Percentiles rank a stretch among this genome's conserved stretches.
phyloP scores from a whole-genome alignment of 2,888 invertebrate genomes.

The Ryuthela nishihirai region DNA sequence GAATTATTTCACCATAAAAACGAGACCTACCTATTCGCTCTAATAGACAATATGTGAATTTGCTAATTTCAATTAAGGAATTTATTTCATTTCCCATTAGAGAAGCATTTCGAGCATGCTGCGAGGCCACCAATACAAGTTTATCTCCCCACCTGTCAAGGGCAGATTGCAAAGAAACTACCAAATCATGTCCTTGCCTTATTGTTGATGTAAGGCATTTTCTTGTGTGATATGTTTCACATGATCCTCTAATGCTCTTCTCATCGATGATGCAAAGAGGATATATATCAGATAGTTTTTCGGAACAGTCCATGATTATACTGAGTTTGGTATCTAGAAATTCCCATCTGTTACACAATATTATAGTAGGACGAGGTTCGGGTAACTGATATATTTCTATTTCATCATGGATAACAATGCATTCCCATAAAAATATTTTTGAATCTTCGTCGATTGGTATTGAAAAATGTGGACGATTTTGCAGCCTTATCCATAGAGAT shows the following conservation, averaged over 20 bases:
- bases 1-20: conserved; percentile 65
- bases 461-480: conserved; percentile 51
- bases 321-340: conserved; percentile 31
- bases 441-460: conserved; percentile 56
- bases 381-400: conserved; percentile 62
- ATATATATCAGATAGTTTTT: conserved; percentile 60
- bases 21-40: conserved; percentile 68
- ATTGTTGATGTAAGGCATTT: conserved; percentile 55
- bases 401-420: conserved; percentile 53
- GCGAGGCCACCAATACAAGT: conserved; percentile 68
- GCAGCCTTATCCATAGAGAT: conserved; percentile 65
- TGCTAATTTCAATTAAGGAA: conserved; percentile 55
- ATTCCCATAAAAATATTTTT: conserved; percentile 62
- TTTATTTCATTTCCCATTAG: conserved; percentile 55
- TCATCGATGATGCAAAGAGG: conserved; percentile 59
- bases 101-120: conserved; percentile 58
- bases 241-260: conserved; percentile 62
- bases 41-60: conserved; percentile 64
- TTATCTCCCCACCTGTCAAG: conserved; percentile 58
- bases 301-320: conserved; percentile 49
- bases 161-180: conserved; percentile 54
- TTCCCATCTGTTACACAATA: conserved; percentile 49
- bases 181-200: conserved; percentile 43
- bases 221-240: conserved; percentile 61
- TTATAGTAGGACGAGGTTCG: conserved; percentile 57